Base-by-base conservation (phyloP, 2,797 vertebrate genomes). In the Cuniculus paca region DNA sequence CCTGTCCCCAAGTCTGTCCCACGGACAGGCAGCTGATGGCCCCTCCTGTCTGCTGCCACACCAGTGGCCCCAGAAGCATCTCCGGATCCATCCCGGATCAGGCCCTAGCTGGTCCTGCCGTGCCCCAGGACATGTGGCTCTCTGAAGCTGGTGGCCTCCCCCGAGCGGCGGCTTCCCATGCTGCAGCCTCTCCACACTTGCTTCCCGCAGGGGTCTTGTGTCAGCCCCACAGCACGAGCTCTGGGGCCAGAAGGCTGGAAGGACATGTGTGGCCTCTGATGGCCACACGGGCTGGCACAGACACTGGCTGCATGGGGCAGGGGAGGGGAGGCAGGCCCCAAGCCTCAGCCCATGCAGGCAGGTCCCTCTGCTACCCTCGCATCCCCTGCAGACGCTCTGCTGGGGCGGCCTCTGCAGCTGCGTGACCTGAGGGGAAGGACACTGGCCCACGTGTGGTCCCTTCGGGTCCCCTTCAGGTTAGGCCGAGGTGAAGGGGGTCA, bases 81-180 rank as follows among this genome's bases (percentile, higher is more conserved):
- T 11, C 1, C 1, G 22, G 8, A 0, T 42, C 26, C 80, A 0
- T 42, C 26, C 80, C 3, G 8, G 39, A 68, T 88, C 79, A n/a
- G 58, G 60, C 26, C 61, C 65, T 34, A 1, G 58, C n/a, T 24
- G 42, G 85, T 13, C 72, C 12, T 42, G 28, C 68, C 1, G 1
- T 22, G 79, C 20, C 42, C 86, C 6, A 19, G 78, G 74, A 52
- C 90, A 26, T 0, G 42, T 26, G 31, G 82, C 4, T 2, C 31
- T 50, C n/a, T 1, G 39, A 48, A 65, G 36, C 68, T 22, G 0
- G 6, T 50, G 79, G 54, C 34, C 88, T 81, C 58, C 39, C 36
- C 22, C 19, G 26, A 36, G 0, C 1, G 36, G 42, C 50, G 2
- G 58, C 0, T 42, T 24, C 24, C 31, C 2, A 17, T 0, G 22